Conservation (phyloP, 2,888 invertebrate genomes). For the Orthosia cruda region DNA sequence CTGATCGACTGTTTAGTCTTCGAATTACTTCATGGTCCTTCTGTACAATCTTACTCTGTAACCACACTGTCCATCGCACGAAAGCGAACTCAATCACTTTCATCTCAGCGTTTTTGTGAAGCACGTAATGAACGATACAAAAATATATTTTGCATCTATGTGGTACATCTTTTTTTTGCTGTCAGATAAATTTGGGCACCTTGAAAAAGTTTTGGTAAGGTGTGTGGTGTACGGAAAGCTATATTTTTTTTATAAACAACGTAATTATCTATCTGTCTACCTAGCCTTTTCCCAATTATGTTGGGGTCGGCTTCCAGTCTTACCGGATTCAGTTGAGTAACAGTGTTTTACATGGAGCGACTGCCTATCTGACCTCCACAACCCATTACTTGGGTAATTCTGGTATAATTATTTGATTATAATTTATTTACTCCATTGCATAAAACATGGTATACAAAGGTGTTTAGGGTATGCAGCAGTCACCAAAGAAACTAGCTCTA, state of each 20-base stretch:
- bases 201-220: slow-evolving; percentile 72
- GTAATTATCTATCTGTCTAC: no score
- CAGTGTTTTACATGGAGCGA: no score
- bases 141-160: slow-evolving; percentile 89
- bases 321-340: no score
- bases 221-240: slow-evolving; percentile 69
- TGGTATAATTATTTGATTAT: not conserved
- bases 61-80: slow-evolving; percentile 69
- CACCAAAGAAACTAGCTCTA: not conserved
- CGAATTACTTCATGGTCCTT: slow-evolving; percentile 16
- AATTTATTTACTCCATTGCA: no score
- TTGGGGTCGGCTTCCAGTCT: no score
- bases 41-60: slow-evolving; percentile 40
- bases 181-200: slow-evolving; percentile 80
- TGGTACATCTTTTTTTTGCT: slow-evolving; percentile 87
- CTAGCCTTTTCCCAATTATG: no score
- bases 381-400: no score
- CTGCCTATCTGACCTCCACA: no score
- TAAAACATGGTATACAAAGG: no score
- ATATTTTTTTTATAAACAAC: slow-evolving; percentile 3
- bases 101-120: slow-evolving; percentile 83
- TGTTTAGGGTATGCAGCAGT: not conserved
- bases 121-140: slow-evolving; percentile 85
- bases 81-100: slow-evolving; percentile 90
- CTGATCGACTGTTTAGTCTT: not conserved